phyloP scores from a whole-genome alignment of 2,888 invertebrate species.

The Hemaris fuciformis region DNA sequence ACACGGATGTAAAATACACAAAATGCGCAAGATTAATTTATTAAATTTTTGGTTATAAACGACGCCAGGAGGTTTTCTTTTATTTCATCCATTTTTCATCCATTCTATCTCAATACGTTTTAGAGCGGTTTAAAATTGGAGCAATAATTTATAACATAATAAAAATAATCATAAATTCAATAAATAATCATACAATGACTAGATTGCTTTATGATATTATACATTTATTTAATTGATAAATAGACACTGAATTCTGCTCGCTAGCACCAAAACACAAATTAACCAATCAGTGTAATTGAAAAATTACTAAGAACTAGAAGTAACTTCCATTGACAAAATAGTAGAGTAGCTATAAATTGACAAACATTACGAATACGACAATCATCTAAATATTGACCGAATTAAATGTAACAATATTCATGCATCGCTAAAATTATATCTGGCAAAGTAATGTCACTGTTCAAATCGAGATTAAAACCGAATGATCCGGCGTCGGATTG shows the following conservation, averaged over 20 bases:
- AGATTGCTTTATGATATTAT: background rate
- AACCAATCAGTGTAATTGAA: background rate
- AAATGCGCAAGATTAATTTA: background rate
- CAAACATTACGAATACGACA: background rate
- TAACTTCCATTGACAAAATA: background rate
- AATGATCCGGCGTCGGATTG: background rate
- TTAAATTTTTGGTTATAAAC: background rate
- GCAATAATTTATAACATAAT: background rate
- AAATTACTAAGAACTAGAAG: background rate
- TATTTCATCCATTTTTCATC: background rate
- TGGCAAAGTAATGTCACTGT: conserved; percentile 28
- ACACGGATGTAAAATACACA: background rate
- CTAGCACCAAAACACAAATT: background rate
- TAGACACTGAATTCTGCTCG: too few relatives aligned
- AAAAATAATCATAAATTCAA: background rate
- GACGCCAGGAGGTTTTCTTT: too few relatives aligned
- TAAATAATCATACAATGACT: background rate
- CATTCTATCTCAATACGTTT: background rate
- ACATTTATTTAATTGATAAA: too few relatives aligned
- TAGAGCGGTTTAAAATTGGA: background rate
- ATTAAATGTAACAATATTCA: conserved; percentile 42
- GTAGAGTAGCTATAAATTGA: background rate
- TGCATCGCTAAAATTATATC: conserved; percentile 42
- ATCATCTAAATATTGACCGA: conserved; percentile 5
- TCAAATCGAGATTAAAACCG: conserved; percentile 3